These are phyloP conservation scores for Andrena cerasifolii DNA, from an alignment of 1,140 invertebrate species.

Conservation along the genomic window DNA sequence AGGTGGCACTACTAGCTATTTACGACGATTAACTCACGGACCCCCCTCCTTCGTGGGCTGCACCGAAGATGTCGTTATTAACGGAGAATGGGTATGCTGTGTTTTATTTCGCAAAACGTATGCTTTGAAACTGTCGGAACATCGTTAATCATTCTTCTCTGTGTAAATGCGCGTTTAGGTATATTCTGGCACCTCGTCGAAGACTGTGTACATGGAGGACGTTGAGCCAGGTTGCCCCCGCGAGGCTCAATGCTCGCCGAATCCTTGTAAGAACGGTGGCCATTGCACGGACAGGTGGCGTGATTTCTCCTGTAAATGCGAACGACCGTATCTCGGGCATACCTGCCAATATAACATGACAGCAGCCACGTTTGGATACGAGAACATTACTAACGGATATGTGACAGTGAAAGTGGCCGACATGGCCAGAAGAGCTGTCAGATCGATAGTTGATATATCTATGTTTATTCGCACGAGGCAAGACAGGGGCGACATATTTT, in stretches of 20 bases:
- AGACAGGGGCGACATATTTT: slow-evolving; percentile 92
- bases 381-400: slow-evolving; percentile 88
- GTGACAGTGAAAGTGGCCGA: slow-evolving; percentile 88
- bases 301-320: slow-evolving; percentile 92
- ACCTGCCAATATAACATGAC: slow-evolving; percentile 95
- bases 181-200: slow-evolving; percentile 71
- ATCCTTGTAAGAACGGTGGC: slow-evolving; percentile 93
- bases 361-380: slow-evolving; percentile 95
- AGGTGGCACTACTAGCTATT: slow-evolving; percentile 87
- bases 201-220: slow-evolving; percentile 80
- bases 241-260: slow-evolving; percentile 90
- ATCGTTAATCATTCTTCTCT: too few relatives aligned
- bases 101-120: neutral
- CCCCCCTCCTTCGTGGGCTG: slow-evolving; percentile 93
- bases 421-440: slow-evolving; percentile 86
- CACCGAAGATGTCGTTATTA: slow-evolving; percentile 94
- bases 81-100: slow-evolving; percentile 88
- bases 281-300: slow-evolving; percentile 95
- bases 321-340: slow-evolving; percentile 92
- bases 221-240: slow-evolving; percentile 89
- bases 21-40: slow-evolving; percentile 86
- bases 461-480: slow-evolving; percentile 96
- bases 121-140: too few relatives aligned
- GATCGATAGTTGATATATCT: slow-evolving; percentile 92
- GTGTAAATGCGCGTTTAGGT: slow-evolving; percentile 69